Base-by-base conservation (phyloP, 64 coral and sea anemone species). In the Platygyra sinensis region DNA sequence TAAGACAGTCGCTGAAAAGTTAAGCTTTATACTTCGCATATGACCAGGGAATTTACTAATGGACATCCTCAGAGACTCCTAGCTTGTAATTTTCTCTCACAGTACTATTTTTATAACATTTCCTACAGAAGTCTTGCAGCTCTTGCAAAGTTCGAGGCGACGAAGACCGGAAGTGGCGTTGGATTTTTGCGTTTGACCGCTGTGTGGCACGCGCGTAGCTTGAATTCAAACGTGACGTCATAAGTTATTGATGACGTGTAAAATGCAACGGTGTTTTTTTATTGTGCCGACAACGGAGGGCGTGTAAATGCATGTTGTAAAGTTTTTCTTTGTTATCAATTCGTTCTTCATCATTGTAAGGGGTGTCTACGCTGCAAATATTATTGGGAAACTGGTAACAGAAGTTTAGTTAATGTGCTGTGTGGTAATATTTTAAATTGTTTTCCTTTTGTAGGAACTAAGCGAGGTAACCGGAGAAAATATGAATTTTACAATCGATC, bases 401-500 rank as follows among this genome's bases (percentile, higher is more conserved):
- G 25, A 11, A 25, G 4, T 7, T 69, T n/a, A 27, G 2, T 69
- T 46, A 46, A 46, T 69, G 10, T 69, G 65, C 63, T 69, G 8
- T 9, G 10, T 64, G 62, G 18, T 36, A 5, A 65, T n/a, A 38
- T 62, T 84, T 11, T n/a, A n/a, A n/a, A n/a, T n/a, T 10, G 18
- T 18, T 30, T 16, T 71, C 0, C 7, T 22, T 10, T 63, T 20
- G 10, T 29, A 85, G 81, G 81, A 85, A 72, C 24, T 85, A 46
- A 67, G 60, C 71, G 81, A 85, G 69, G 81, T 85, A 18, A 72
- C 81, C 4, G 81, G 62, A 11, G 81, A 85, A 85, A 85, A 85
- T 49, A 85, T 85, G 81, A 85, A 85, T 52, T 85, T 71, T 72
- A 85, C 81, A 11, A 85, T 69, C 61, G 81, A 60, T 22, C 33